These are phyloP conservation scores for Rhopalosiphum nymphaeae DNA, from an alignment of 2,888 invertebrate genomes.

Conservation along the genomic window DNA sequence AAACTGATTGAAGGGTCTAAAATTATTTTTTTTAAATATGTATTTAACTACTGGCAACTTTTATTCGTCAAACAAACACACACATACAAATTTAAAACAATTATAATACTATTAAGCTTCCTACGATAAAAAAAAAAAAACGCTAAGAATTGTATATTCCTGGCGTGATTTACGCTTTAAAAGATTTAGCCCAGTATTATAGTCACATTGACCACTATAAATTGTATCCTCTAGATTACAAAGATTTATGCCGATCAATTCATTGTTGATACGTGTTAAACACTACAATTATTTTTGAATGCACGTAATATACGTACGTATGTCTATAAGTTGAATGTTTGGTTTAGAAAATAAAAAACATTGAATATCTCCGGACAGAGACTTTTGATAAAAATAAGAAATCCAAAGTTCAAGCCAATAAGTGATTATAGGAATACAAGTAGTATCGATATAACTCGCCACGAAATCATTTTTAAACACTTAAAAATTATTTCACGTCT, in stretches of 20 bases:
- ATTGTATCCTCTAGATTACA: not conserved
- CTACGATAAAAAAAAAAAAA: not conserved
- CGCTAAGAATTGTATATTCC: too few species aligned
- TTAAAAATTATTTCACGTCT: not conserved
- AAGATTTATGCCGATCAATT: conserved; percentile 11
- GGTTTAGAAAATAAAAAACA: not conserved
- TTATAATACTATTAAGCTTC: not conserved
- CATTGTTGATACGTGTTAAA: not conserved
- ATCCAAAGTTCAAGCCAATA: not conserved
- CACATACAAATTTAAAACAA: not conserved
- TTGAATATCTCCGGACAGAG: not conserved
- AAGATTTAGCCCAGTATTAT: not conserved
- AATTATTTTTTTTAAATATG: not conserved
- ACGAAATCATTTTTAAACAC: not conserved
- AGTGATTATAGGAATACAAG: not conserved
- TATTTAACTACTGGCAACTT: not conserved
- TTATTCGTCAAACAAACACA: not conserved
- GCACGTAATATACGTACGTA: not conserved
- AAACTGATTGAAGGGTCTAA: not conserved
- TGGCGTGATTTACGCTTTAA: not conserved
- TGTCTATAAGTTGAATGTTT: not conserved
- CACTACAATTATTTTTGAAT: not conserved
- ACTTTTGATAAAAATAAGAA: not conserved
- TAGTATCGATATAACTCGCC: not conserved
- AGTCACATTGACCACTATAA: not conserved